Percentiles rank a stretch among this genome's conserved stretches.
phyloP scores from a whole-genome alignment of 2,888 invertebrate species.

The Pseudococcus viburni region DNA sequence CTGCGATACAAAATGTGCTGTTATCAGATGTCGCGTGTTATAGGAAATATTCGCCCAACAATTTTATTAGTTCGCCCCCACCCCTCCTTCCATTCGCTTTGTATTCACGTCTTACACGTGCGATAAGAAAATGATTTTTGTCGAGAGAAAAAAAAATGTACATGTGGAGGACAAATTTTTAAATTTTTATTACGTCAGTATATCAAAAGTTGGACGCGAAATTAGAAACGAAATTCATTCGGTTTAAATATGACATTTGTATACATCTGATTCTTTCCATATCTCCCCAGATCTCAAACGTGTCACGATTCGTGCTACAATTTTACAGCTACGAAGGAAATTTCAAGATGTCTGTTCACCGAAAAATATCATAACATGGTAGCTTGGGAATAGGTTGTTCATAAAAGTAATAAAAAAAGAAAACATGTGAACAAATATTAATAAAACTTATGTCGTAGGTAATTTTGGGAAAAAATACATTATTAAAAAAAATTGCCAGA shows the following conservation, averaged over 20 bases:
- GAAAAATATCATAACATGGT: not conserved
- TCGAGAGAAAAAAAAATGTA: too few species aligned
- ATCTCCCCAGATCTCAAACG: not conserved
- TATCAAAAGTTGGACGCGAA: not conserved
- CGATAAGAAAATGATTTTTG: too few species aligned
- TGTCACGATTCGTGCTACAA: not conserved
- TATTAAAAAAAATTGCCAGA: not conserved
- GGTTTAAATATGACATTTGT: not conserved
- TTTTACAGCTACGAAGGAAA: not conserved
- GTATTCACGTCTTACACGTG: too few species aligned
- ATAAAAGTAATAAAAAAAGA: slow-evolving; percentile 14
- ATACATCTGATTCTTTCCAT: not conserved
- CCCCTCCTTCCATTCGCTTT: too few species aligned
- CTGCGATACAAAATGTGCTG: not conserved
- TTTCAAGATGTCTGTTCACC: not conserved
- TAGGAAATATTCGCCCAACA: not conserved
- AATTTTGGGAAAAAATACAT: not conserved
- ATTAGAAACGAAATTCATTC: not conserved
- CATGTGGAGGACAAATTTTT: not conserved
- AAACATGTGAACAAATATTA: not conserved
- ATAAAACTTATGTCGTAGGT: not conserved
- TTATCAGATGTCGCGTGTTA: slow-evolving; percentile 21
- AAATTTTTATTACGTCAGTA: not conserved
- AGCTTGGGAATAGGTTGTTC: slow-evolving; percentile 12
- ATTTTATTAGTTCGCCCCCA: not conserved